phyloP scores from a whole-genome alignment of 2,113 vertebrate genomes.

The Meriones unguiculatus region DNA sequence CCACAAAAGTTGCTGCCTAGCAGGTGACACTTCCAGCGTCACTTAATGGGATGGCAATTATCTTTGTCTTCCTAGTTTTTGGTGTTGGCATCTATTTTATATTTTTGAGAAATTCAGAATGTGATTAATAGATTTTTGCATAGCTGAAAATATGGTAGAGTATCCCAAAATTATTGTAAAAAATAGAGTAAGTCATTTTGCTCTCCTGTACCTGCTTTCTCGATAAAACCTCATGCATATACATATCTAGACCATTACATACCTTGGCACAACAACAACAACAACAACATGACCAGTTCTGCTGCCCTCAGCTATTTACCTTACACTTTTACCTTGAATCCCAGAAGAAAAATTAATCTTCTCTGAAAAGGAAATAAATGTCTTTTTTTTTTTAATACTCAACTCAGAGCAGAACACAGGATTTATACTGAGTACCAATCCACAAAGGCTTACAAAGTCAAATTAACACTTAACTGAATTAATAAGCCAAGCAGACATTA shows the following conservation, averaged over 20 bases:
- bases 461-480: background rate
- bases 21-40: background rate
- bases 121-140: background rate
- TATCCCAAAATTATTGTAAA: background rate
- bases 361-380: background rate
- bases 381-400: background rate
- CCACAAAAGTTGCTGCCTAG: background rate
- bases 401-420: background rate
- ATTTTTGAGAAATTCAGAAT: background rate
- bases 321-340: background rate
- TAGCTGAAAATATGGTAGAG: background rate
- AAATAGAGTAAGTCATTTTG: background rate
- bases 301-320: background rate
- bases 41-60: background rate
- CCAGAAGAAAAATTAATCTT: background rate
- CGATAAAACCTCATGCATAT: too few relatives aligned
- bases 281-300: background rate
- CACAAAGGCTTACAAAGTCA: background rate
- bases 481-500: background rate
- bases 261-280: background rate
- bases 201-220: background rate
- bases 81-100: slow-evolving; percentile 18
- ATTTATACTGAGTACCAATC: background rate
- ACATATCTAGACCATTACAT: background rate
- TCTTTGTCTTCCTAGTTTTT: slow-evolving; percentile 28